Percentiles rank a stretch among this genome's conserved stretches.
phyloP scores from a whole-genome alignment of 2,888 invertebrate genomes.

The Drosophila meridiana region DNA sequence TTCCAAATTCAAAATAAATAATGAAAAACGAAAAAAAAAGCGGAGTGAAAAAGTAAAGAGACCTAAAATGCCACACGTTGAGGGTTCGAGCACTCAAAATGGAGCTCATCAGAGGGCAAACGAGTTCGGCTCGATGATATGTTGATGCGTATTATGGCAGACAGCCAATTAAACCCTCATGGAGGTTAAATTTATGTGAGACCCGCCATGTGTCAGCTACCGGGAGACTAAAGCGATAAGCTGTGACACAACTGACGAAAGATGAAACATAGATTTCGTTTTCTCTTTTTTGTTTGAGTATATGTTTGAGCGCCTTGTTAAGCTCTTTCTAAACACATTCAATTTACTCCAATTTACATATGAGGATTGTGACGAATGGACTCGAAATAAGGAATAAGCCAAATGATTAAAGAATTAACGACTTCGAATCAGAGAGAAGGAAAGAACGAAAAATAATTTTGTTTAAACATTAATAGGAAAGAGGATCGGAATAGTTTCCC shows the following conservation, averaged over 20 bases:
- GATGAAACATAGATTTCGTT: not conserved
- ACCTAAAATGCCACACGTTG: conserved; percentile 58
- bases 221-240: conserved; percentile 28
- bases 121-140: conserved; percentile 50
- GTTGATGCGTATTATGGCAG: conserved; percentile 61
- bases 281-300: not conserved
- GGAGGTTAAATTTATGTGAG: conserved; percentile 71
- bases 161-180: conserved; percentile 74
- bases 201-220: conserved; percentile 61
- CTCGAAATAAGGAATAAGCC: not conserved
- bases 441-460: too few relatives aligned
- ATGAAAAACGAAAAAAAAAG: conserved; percentile 17
- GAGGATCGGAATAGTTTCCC: too few relatives aligned
- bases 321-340: not conserved
- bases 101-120: conserved; percentile 49
- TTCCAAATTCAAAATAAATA: conserved; percentile 74
- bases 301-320: not conserved
- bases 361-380: not conserved
- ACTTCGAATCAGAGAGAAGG: not conserved
- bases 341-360: not conserved
- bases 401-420: not conserved
- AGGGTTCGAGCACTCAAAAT: conserved; percentile 43
- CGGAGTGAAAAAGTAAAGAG: conserved; percentile 12
- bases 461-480: too few relatives aligned
- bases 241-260: conserved; percentile 21